These are phyloP conservation scores for Galeopsomyia nigrocyanea DNA, from an alignment of 2,888 invertebrate species.

Conservation along the genomic window DNA sequence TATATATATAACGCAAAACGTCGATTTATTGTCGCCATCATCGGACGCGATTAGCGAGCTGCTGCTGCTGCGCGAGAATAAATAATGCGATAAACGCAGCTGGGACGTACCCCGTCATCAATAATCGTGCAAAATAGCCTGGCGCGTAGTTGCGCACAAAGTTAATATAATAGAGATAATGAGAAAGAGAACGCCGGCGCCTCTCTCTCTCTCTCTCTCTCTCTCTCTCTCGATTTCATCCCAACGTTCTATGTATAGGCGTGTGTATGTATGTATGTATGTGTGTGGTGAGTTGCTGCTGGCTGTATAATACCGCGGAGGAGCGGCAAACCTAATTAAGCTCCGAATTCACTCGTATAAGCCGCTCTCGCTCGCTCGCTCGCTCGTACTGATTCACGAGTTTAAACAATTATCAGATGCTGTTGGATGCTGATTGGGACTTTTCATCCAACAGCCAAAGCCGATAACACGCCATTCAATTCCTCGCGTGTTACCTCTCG, in stretches of 20 bases:
- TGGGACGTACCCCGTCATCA: conserved; percentile 33
- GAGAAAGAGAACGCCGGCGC: not conserved
- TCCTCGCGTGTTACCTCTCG: no score
- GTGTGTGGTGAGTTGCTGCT: not conserved
- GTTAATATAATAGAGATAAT: conserved; percentile 37
- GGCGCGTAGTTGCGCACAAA: not conserved
- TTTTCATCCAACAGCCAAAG: no score
- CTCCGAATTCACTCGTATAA: conserved; percentile 21
- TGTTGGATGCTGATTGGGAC: conserved; percentile 11
- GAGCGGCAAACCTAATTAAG: conserved; percentile 30
- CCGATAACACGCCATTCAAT: no score
- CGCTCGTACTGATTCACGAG: conserved; percentile 26
- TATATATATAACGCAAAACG: no score
- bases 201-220: no score
- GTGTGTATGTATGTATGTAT: no score
- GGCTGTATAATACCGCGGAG: not conserved
- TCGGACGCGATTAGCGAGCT: conserved; percentile 39
- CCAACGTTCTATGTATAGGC: not conserved
- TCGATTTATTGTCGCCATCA: conserved; percentile 46
- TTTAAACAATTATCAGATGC: conserved; percentile 34
- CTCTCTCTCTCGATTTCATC: not conserved
- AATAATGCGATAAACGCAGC: conserved; percentile 45
- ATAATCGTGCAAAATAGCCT: conserved; percentile 43
- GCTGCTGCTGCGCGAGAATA: conserved; percentile 9
- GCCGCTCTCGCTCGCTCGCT: not conserved